These are phyloP conservation scores for Exephanes ischioxanthus DNA, from an alignment of 2,888 invertebrate species.

Conservation along the genomic window DNA sequence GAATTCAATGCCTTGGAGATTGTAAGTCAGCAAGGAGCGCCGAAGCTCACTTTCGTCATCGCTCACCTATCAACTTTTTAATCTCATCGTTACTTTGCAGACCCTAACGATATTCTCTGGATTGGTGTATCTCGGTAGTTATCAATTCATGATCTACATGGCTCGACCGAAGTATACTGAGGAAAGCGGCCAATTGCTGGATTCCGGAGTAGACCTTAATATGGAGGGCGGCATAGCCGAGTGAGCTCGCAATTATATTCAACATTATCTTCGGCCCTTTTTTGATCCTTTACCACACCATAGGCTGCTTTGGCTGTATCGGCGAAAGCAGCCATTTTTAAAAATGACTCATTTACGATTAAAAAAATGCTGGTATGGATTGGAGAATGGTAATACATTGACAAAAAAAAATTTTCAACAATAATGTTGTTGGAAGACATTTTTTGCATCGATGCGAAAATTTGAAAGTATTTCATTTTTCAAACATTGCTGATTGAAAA, in stretches of 20 bases:
- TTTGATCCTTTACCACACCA: too few relatives aligned
- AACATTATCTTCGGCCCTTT: background rate
- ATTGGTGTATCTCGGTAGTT: slow-evolving; percentile 87
- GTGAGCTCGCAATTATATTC: slow-evolving; percentile 87
- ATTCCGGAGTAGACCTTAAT: slow-evolving; percentile 97
- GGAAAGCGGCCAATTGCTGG: slow-evolving; percentile 90
- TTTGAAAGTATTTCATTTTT: background rate
- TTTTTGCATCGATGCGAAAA: too few relatives aligned
- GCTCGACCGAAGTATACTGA: slow-evolving; percentile 91
- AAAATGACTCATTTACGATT: background rate
- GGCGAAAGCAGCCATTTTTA: background rate
- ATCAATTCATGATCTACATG: slow-evolving; percentile 93
- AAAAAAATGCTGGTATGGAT: slow-evolving; percentile 8
- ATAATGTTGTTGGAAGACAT: background rate
- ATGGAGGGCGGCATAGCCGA: slow-evolving; percentile 99
- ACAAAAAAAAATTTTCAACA: background rate
- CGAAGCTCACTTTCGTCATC: too few relatives aligned
- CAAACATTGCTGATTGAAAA: background rate
- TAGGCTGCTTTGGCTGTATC: too few relatives aligned
- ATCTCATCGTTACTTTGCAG: slow-evolving; percentile 84
- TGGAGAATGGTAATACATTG: too few relatives aligned
- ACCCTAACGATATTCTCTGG: slow-evolving; percentile 84
- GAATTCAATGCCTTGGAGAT: slow-evolving; percentile 88
- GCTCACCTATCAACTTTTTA: slow-evolving; percentile 75
- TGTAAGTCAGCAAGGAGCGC: slow-evolving; percentile 86